Evolutionary conservation across 2,797 vertebrate species (phyloP), one percentile per base, ranked within the genome.

Genomic region (Parambassis ranga): DNA sequence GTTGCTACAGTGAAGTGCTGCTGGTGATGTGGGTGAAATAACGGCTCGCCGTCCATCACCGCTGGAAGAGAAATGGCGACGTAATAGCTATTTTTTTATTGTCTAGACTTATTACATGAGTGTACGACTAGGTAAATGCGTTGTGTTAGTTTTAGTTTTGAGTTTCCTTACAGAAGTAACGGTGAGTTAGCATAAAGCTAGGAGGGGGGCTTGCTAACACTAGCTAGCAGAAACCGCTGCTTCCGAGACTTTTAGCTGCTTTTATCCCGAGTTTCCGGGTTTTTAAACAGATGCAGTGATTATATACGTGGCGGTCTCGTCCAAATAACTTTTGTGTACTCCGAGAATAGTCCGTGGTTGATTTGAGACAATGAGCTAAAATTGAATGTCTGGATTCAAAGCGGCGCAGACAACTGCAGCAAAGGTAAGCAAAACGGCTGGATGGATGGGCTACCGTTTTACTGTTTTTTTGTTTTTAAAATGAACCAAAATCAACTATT

Each of bases 351-450:
- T 63, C 65, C 20, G 19, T 20, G 6, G 0, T 60, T 38, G 44
- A 43, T 22, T 36, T 3, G 65, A 51, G 68, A 68, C 4, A 62
- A 73, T 83, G 79, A 69, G 75, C 51, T 83, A 83, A n/a, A 86
- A 75, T 63, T 39, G 63, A n/a, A 86, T 77, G 81, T 48, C 67
- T 60, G 79, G 81, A 83, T 74, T 76, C 13, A 56, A 53, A 69
- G 30, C 66, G 50, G 55, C 66, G 68, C 75, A 76, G 46, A 85
- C 76, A 65, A 62, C 84, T 76, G 81, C 87, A 77, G 81, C 64
- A 55, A 79, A 88, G 89, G 90, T 90, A 38, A 89, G 89, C 57
- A 1, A 42, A 56, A 26, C 43, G 28, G 33, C 32, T 52, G 39
- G 46, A 65, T 53, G 58, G 50, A 57, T 48, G 26, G 14, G 47